phyloP scores from a whole-genome alignment of 2,888 invertebrate genomes.

The Gasteruption jaculator region DNA sequence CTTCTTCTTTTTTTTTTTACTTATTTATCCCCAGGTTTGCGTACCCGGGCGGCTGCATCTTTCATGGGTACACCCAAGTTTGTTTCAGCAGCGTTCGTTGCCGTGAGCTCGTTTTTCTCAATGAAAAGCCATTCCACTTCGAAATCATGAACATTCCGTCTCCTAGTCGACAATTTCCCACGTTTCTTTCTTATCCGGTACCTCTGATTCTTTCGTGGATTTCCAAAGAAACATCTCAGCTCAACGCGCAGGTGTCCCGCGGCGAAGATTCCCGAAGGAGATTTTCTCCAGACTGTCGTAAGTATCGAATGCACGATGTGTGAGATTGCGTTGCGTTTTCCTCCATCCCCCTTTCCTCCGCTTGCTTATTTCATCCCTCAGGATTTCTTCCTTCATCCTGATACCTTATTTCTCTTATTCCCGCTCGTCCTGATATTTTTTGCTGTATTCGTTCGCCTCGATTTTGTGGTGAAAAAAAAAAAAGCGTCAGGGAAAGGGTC shows the following conservation, averaged over 20 bases:
- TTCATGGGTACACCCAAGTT: too few relatives aligned
- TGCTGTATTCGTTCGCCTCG: neutral
- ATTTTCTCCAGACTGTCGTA: constrained; percentile 29
- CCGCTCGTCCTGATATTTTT: constrained; percentile 9
- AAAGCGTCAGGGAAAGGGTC: constrained; percentile 14
- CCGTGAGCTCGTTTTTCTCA: too few relatives aligned
- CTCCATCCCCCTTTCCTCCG: constrained; percentile 14
- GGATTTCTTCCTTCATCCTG: constrained; percentile 1
- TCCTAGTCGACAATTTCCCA: too few relatives aligned
- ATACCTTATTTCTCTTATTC: constrained; percentile 1
- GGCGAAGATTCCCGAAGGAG: constrained; percentile 34
- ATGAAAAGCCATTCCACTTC: too few relatives aligned
- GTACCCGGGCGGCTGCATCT: too few relatives aligned
- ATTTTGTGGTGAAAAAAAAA: constrained; percentile 7
- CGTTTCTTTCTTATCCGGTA: too few relatives aligned
- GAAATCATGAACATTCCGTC: too few relatives aligned
- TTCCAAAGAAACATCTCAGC: constrained; percentile 22
- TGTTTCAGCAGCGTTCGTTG: too few relatives aligned
- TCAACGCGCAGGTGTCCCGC: constrained; percentile 34
- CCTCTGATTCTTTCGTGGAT: constrained; percentile 25
- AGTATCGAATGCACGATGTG: constrained; percentile 30
- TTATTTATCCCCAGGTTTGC: too few relatives aligned
- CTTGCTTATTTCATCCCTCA: constrained; percentile 2
- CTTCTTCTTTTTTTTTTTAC: too few relatives aligned
- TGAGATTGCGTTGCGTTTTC: constrained; percentile 30